phyloP scores from a whole-genome alignment of 2,113 vertebrate species.

The Paradisaea rubra region DNA sequence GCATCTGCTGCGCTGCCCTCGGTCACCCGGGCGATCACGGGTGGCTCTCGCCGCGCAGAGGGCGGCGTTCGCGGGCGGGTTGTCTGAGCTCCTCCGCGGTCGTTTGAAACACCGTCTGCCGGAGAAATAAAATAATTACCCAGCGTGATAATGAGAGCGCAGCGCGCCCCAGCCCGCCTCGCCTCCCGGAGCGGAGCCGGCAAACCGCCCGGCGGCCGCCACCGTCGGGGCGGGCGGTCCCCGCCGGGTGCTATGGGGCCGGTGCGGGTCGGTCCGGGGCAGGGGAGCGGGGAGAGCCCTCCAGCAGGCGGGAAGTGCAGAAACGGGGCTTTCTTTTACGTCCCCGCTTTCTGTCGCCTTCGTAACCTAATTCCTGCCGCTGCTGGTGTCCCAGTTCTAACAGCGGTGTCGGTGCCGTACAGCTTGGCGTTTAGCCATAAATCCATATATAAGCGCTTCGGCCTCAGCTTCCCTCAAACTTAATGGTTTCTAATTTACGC shows the following conservation, averaged over 20 bases:
- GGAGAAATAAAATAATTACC: background rate
- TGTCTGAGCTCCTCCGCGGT: background rate
- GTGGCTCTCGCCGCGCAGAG: background rate
- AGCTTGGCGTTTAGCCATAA: background rate
- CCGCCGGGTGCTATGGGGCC: background rate
- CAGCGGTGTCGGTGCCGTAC: background rate
- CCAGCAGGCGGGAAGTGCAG: background rate
- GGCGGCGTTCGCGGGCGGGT: background rate
- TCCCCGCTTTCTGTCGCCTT: background rate
- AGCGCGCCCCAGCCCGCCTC: background rate
- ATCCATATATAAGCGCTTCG: rapidly evolving
- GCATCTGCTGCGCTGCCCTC: background rate
- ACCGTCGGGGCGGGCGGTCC: background rate
- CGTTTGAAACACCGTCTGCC: background rate
- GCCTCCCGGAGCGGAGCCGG: background rate
- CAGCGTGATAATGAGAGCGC: background rate
- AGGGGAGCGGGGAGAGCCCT: background rate
- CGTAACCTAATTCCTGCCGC: background rate
- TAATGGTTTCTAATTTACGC: background rate
- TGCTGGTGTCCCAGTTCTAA: background rate
- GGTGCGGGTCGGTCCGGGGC: too few species aligned
- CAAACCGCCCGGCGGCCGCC: background rate
- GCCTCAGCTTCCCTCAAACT: background rate
- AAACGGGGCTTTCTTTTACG: background rate
- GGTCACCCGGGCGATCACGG: background rate